phyloP scores from a whole-genome alignment of 2,113 vertebrate genomes.

The Mohoua ochrocephala region DNA sequence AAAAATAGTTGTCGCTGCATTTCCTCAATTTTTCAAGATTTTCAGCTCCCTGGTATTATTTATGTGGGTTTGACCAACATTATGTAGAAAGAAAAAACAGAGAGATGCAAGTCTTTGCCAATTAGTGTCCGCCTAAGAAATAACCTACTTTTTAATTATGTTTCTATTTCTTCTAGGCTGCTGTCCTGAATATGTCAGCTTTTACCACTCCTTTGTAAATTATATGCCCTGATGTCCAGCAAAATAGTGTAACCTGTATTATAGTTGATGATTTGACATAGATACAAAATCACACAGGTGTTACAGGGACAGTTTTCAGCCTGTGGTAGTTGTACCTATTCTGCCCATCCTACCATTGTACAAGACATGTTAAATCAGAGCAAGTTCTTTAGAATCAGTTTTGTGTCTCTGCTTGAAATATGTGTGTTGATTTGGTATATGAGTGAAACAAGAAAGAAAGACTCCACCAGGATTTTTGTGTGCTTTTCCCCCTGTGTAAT shows the following conservation, averaged over 20 bases:
- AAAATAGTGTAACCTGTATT: background rate
- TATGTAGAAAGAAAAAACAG: accelerated
- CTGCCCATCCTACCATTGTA: background rate
- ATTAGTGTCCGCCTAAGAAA: background rate
- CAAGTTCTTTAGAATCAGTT: background rate
- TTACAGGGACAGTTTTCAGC: background rate
- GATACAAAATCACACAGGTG: background rate
- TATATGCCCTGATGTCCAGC: background rate
- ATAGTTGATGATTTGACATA: background rate
- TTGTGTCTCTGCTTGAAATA: background rate
- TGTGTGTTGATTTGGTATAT: background rate
- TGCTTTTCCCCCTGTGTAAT: background rate
- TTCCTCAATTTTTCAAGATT: background rate
- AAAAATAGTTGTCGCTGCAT: background rate
- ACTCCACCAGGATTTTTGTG: background rate
- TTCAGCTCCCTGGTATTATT: background rate
- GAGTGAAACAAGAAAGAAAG: background rate
- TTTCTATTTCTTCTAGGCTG: background rate
- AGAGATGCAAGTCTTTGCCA: background rate
- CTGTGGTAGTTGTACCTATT: background rate
- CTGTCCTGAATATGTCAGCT: background rate
- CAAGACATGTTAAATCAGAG: background rate
- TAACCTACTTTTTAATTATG: background rate
- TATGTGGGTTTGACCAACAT: background rate
- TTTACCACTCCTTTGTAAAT: background rate